Evolutionary conservation across 2,888 invertebrate genomes (phyloP).

Genomic region (Micoletzkya japonica): DNA sequence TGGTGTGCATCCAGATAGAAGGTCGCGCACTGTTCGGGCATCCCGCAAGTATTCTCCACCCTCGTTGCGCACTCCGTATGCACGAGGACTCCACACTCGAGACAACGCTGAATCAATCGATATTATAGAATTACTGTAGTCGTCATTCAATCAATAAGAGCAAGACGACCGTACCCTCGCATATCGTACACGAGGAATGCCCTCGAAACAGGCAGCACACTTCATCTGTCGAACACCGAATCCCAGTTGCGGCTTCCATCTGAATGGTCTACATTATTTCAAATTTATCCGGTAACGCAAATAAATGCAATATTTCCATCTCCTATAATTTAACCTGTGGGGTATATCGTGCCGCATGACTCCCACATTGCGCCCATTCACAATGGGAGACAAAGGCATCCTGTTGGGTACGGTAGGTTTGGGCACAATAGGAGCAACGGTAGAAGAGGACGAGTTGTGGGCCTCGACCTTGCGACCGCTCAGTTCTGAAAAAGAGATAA

Average conservation of each 20-base stretch:
- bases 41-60: constrained; percentile 16
- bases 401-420: not conserved
- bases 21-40: constrained; percentile 26
- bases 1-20: constrained; percentile 20
- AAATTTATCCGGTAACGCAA: not conserved
- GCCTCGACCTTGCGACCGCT: constrained; percentile 25
- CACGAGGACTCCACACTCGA: constrained; percentile 22
- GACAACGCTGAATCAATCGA: constrained; percentile 17
- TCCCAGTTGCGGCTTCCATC: constrained; percentile 22
- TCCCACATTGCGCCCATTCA: constrained; percentile 10
- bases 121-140: not conserved
- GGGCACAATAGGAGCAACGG: not conserved
- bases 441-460: not conserved
- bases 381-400: constrained; percentile 10
- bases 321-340: constrained; percentile 5
- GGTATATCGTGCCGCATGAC: constrained; percentile 28
- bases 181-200: constrained; percentile 19
- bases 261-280: not conserved
- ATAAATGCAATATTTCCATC: not conserved
- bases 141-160: not conserved
- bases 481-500: constrained; percentile 14
- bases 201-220: constrained; percentile 29
- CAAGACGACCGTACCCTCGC: not conserved
- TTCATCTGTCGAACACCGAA: constrained; percentile 22
- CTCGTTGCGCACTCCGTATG: constrained; percentile 16